Conservation (phyloP, 2,888 invertebrate species). For the Orthonevra nobilis region DNA sequence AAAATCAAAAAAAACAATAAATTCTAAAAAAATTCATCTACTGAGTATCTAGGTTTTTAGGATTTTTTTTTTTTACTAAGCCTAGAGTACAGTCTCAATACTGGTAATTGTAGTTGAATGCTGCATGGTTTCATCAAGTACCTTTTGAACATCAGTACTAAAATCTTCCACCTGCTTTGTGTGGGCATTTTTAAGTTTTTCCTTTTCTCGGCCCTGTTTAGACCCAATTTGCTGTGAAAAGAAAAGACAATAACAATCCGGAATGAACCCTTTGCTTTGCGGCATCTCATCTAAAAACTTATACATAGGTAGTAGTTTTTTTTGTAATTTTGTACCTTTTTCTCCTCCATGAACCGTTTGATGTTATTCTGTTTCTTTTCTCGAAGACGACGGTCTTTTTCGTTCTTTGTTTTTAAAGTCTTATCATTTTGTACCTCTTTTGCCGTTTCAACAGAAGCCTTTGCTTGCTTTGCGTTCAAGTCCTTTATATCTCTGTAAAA, state of each 20-base stretch:
- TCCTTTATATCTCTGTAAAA: conserved; percentile 93
- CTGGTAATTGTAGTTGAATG: conserved; percentile 75
- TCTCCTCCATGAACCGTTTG: conserved; percentile 97
- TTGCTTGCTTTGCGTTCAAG: conserved; percentile 96
- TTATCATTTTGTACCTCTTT: conserved; percentile 98
- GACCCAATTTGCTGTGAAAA: conserved; percentile 85
- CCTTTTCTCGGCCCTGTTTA: conserved; percentile 94
- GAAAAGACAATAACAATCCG: background rate
- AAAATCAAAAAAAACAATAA: conserved; percentile 2
- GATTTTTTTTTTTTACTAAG: conserved; percentile 31
- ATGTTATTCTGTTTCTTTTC: conserved; percentile 99
- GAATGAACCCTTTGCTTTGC: background rate
- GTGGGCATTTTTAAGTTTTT: conserved; percentile 94
- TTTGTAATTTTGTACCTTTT: conserved; percentile 83
- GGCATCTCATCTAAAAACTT: no score
- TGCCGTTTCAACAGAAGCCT: conserved; percentile 97
- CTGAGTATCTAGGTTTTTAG: conserved; percentile 54
- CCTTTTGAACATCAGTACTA: conserved; percentile 92
- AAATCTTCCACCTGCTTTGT: conserved; percentile 95
- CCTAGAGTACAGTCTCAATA: conserved; percentile 80
- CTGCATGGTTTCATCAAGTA: conserved; percentile 79
- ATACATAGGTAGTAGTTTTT: no score
- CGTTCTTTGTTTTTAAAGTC: conserved; percentile 96
- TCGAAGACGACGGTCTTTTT: conserved; percentile 94
- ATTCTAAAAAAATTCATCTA: conserved; percentile 41